Evolutionary conservation across 2,797 vertebrate species (phyloP), one percentile per base, ranked within the genome.

Genomic region (Cephalopachus bancanus): DNA sequence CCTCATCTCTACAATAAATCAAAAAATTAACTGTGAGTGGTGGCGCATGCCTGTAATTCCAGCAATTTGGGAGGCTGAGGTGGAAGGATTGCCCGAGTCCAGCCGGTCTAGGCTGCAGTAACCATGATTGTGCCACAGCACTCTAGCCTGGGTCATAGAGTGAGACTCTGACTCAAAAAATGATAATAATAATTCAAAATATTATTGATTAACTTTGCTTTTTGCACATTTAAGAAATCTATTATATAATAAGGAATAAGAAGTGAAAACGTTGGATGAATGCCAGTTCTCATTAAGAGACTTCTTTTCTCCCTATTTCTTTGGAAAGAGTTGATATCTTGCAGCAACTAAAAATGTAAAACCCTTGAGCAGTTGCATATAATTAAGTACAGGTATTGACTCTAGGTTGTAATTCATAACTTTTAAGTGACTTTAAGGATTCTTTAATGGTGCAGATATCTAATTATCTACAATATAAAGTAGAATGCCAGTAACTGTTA

Each of bases 381-480:
- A 97, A 97, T 94, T 94, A 97, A 89, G 67, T 96, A 83, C 55
- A 96, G 92, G 89, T 97, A 76, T 96, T 97, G 72, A 94, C 59
- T 93, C 83, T 96, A 83, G 89, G 60, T 96, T 95, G 93, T 96
- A 97, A 95, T 96, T 95, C 62, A 53, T 93, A 97, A 97, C 44
- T 97, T 96, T 93, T 85, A 92, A 97, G 78, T 90, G 67, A 96
- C 72, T 96, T 93, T 92, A 96, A 96, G 80, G 64, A 74, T 79
- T 93, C 78, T 71, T 97, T 94, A 94, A 91, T 97, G 64, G 44
- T 85, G 53, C 14, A 17, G 74, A 51, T 97, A 16, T 91, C 81
- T 97, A 88, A 74, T 96, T 96, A 89, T 90, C 69, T 97, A 57
- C 10, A 95, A n/a, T 72, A 11, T 91, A 93, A 44, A 91, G 57